phyloP scores from a whole-genome alignment of 2,113 vertebrate genomes.

The Castor canadensis region DNA sequence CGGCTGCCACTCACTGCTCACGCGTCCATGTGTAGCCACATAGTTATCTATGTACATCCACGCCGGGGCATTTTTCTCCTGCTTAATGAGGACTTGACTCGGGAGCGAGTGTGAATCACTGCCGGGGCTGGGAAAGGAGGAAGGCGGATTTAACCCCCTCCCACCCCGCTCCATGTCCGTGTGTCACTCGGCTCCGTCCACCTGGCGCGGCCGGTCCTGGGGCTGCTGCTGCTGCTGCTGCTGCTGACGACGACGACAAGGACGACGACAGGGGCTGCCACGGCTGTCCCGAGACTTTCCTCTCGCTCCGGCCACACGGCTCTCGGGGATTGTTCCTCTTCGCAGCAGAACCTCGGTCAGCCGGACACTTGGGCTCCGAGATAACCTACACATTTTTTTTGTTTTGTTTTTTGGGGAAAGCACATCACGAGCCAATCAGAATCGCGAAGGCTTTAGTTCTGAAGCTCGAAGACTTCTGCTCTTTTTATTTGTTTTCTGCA shows the following conservation, averaged over 20 bases:
- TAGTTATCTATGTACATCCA: conserved; percentile 59
- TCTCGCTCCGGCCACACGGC: conserved; percentile 3
- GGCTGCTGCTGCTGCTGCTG: conserved; percentile 69
- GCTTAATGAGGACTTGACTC: conserved; percentile 83
- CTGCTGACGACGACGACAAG: conserved; percentile 57
- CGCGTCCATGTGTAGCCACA: conserved; percentile 67
- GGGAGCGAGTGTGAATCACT: conserved; percentile 85
- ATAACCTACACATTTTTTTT: background rate
- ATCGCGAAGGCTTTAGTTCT: background rate
- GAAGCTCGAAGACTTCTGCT: conserved; percentile 55
- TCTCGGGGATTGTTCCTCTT: conserved; percentile 56
- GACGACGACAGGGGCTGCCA: background rate
- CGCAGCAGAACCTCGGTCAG: background rate
- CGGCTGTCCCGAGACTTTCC: conserved; percentile 75
- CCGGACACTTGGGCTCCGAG: background rate
- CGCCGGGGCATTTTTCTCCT: conserved; percentile 44
- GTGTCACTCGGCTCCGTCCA: conserved; percentile 79
- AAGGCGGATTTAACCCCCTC: conserved; percentile 79
- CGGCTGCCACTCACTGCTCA: background rate
- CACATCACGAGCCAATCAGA: background rate
- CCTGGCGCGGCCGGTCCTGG: conserved; percentile 82
- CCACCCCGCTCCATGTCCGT: conserved; percentile 82
- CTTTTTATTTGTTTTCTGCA: background rate
- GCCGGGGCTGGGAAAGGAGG: conserved; percentile 77
- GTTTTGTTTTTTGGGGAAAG: background rate